Evolutionary conservation across 2,888 invertebrate species (phyloP).

Genomic region (Athripsodes cinereus): DNA sequence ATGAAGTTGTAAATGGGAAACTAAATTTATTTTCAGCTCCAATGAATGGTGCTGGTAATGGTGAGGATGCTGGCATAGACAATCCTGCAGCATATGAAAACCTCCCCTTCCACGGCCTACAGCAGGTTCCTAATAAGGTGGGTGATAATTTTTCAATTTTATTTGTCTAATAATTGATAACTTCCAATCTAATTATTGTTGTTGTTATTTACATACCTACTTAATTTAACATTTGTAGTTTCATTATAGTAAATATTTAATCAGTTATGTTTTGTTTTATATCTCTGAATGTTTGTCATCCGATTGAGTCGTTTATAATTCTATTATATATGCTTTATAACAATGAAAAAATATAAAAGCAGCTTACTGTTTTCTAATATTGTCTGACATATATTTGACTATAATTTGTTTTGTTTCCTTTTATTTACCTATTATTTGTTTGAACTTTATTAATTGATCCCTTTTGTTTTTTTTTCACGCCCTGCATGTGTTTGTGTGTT

Average conservation of each 20-base stretch:
- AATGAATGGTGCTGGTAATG: conserved; percentile 23
- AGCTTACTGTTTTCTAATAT: no score
- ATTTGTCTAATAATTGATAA: background rate
- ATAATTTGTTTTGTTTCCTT: no score
- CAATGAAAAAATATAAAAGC: no score
- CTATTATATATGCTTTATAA: no score
- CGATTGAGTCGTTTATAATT: background rate
- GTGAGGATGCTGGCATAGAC: conserved; percentile 52
- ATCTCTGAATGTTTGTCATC: no score
- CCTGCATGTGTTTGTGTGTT: conserved; percentile 40
- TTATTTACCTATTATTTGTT: background rate
- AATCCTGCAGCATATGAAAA: conserved; percentile 90
- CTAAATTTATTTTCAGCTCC: conserved; percentile 17
- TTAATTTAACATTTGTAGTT: background rate
- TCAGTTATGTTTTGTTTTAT: no score
- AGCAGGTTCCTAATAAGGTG: conserved; percentile 91
- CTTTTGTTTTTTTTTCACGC: conserved; percentile 40
- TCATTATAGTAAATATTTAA: background rate
- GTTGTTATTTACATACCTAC: background rate
- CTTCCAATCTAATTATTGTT: background rate
- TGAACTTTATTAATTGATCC: background rate
- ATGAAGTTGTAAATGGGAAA: background rate
- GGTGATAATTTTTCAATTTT: background rate
- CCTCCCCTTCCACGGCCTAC: conserved; percentile 90
- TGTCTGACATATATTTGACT: no score